Conservation (phyloP, 1,140 invertebrate species). For the Venturia canescens region DNA sequence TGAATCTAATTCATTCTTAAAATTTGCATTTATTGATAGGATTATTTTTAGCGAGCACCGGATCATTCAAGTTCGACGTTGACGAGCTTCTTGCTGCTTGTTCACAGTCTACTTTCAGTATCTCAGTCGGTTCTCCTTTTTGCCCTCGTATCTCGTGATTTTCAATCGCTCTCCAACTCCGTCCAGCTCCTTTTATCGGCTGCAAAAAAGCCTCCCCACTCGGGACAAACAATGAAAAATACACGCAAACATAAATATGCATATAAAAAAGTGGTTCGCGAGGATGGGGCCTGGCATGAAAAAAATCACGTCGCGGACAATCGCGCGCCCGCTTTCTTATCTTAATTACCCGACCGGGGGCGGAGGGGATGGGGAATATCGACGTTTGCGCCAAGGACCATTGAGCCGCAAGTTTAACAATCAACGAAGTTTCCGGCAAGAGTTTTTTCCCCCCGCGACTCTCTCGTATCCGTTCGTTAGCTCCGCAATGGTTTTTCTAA, state of each 20-base stretch:
- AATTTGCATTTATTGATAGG: no score
- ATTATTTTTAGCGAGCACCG: no score
- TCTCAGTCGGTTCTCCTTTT: no score
- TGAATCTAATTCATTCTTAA: no score
- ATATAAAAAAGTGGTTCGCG: neutral
- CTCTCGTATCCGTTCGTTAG: neutral
- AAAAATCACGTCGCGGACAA: slow-evolving; percentile 13
- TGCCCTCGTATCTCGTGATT: no score
- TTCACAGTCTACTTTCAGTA: no score
- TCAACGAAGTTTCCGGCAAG: slow-evolving; percentile 15
- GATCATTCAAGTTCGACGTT: no score
- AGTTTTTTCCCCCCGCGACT: neutral
- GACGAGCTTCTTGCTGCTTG: no score
- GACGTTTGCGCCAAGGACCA: slow-evolving; percentile 16
- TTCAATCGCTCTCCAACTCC: no score
- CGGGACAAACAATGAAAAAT: neutral
- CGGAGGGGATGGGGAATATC: neutral
- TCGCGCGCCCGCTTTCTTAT: slow-evolving; percentile 18
- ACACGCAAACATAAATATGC: neutral
- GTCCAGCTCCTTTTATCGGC: no score
- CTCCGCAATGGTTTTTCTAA: no score
- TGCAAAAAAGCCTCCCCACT: no score
- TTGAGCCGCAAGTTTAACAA: neutral
- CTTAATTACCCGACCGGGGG: slow-evolving; percentile 2
- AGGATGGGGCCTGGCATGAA: neutral